These are phyloP conservation scores for Cossypha heuglini DNA, from an alignment of 2,797 vertebrate genomes.

Conservation along the genomic window DNA sequence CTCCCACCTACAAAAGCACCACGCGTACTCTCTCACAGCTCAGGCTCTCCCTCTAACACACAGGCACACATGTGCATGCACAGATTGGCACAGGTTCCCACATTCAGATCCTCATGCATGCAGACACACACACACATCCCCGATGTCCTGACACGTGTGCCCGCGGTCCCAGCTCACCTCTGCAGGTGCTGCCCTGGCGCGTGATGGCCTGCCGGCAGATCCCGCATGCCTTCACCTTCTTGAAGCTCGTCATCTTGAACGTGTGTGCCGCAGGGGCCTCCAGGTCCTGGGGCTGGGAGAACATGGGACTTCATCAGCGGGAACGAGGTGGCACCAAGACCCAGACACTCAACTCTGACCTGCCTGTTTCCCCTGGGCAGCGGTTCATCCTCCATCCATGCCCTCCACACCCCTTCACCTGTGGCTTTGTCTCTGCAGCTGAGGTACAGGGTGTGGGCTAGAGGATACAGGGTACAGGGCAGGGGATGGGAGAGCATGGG, in stretches of 20 bases:
- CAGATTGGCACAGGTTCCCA: neutral
- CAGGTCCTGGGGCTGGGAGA: slow-evolving; percentile 87
- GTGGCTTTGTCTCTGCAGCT: no score
- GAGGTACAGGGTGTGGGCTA: neutral
- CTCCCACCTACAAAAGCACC: neutral
- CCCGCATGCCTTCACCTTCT: slow-evolving; percentile 90
- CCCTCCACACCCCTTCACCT: neutral
- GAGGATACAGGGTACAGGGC: accelerated
- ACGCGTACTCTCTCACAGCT: accelerated
- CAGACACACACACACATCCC: no score
- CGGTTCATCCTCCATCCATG: accelerated
- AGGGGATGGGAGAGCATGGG: neutral
- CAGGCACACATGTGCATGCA: accelerated
- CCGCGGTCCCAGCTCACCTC: slow-evolving; percentile 78
- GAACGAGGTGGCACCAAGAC: neutral
- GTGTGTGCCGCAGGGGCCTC: slow-evolving; percentile 87
- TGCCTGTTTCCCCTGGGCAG: neutral
- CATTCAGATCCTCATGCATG: accelerated
- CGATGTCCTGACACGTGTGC: accelerated
- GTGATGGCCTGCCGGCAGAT: slow-evolving; percentile 90
- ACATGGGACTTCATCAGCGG: accelerated
- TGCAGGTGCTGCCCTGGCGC: slow-evolving; percentile 90
- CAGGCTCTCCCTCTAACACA: neutral
- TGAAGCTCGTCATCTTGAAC: slow-evolving; percentile 94
- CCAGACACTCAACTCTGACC: neutral